Base-by-base conservation (phyloP, 2,113 vertebrate species). In the Marmota monax region DNA sequence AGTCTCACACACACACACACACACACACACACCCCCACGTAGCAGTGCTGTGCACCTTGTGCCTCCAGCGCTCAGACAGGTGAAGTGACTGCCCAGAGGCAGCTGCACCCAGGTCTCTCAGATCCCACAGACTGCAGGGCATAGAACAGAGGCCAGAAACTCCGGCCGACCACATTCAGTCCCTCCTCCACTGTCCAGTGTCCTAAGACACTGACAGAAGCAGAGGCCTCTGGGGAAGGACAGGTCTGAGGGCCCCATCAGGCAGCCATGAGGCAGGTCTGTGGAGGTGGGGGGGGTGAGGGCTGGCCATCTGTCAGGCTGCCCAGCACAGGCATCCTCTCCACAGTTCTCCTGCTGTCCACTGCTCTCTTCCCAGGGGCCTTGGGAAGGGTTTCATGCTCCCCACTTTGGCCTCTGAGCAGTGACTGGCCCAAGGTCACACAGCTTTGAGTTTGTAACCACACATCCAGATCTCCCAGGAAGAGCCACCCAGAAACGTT, bases 381-480 rank as follows among this genome's bases (percentile, higher is more conserved):
- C 58, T 74, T 34, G 12, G 51, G 37, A 84, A 92, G 17, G 27
- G 16, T 84, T 8, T 9, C 53, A 9, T 12, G 45, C 32, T 5
- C 6, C 29, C 18, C 10, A 34, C n/a, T 39, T 34, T 20, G 16
- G 63, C 20, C 89, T 88, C 84, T 58, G 37, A 90, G 83, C 48
- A 93, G 78, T 72, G 85, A 90, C 61, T 25, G 22, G 76, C 69
- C 58, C 92, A 84, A 96, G 78, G 90, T 92, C 94, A 86, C 72
- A 29, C 12, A 42, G 72, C 18, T 32, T 51, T 25, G 53, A 56
- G 9, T 14, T 5, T 17, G 1, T 70, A 27, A 11, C 42, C 7
- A 1, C 2, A 7, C 23, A 29, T 88, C 61, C 51, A 23, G 34
- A 51, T 53, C 76, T 20, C 23, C 13, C 5, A 0, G 76, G 79